A percentile compares a stretch with the other conserved stretches of the same genome.
phyloP scores from a whole-genome alignment of 1,140 invertebrate genomes.

The Octopus bimaculoides region DNA sequence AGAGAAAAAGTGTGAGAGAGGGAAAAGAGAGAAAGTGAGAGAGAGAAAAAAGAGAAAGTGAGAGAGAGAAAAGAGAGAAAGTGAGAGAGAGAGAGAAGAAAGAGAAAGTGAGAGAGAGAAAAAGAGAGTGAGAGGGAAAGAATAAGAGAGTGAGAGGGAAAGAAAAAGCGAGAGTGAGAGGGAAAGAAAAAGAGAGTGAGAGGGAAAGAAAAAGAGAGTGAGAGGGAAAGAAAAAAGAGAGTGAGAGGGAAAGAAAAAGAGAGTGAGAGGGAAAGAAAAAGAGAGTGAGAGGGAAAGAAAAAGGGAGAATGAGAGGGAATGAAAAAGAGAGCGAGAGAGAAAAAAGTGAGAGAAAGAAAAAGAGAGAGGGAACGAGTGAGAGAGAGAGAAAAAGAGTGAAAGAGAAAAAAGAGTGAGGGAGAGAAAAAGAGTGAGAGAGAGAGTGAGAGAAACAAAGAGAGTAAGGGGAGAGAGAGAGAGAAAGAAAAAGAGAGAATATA shows the following conservation, averaged over 20 bases:
- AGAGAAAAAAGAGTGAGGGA: not conserved
- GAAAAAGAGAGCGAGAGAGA: not conserved
- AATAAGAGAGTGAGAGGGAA: not conserved
- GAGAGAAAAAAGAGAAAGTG: not conserved
- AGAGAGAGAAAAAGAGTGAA: not conserved
- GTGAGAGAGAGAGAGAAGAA: constrained; percentile 19
- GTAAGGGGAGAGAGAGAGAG: not conserved
- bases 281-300: not conserved
- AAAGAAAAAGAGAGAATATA: not conserved
- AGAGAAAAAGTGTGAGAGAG: too few species aligned
- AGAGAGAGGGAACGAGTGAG: not conserved
- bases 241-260: not conserved
- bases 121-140: constrained; percentile 15
- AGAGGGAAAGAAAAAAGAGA: not conserved
- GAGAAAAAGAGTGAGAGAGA: not conserved
- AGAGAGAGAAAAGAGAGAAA: constrained; percentile 14
- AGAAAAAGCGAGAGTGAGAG: not conserved
- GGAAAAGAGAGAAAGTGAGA: not conserved
- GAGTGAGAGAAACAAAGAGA: not conserved
- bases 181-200: not conserved
- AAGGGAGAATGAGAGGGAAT: not conserved
- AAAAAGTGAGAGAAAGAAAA: not conserved
- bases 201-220: not conserved
- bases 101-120: not conserved
- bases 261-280: not conserved